phyloP scores from a whole-genome alignment of 2,797 vertebrate genomes.

The Channallabes apus region DNA sequence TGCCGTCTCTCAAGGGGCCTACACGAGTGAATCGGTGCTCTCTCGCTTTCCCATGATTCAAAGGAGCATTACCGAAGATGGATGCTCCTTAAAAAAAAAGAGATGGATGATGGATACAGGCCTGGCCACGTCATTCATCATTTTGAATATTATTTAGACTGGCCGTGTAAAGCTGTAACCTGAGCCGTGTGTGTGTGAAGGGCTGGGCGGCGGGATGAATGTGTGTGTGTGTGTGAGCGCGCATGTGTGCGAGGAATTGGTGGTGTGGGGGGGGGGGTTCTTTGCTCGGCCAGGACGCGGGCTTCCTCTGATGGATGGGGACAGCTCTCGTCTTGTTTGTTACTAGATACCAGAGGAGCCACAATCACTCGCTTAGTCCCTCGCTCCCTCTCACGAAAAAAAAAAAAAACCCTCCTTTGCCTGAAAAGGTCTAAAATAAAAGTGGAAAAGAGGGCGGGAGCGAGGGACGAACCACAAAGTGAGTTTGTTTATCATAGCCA shows the following conservation, averaged over 20 bases:
- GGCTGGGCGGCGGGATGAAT: slow-evolving; percentile 49
- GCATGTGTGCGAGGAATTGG: slow-evolving; percentile 3
- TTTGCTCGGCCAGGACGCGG: slow-evolving; percentile 70
- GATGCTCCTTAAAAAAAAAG: slow-evolving; percentile 85
- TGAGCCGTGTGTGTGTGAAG: slow-evolving; percentile 69
- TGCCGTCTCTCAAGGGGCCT: slow-evolving; percentile 69
- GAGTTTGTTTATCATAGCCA: slow-evolving; percentile 53
- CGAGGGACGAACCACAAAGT: slow-evolving; percentile 42
- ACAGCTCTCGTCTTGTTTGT: slow-evolving; percentile 80
- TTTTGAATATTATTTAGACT: slow-evolving; percentile 99
- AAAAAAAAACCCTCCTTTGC: slow-evolving; percentile 53
- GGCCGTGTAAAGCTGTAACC: slow-evolving; percentile 97
- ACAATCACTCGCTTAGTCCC: slow-evolving; percentile 59
- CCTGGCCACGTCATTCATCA: slow-evolving; percentile 96
- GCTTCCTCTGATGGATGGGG: slow-evolving; percentile 77
- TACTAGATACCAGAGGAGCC: slow-evolving; percentile 72
- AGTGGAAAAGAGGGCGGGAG: slow-evolving; percentile 23
- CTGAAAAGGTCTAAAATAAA: slow-evolving; percentile 45
- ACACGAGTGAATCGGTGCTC: slow-evolving; percentile 82
- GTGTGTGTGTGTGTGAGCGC: slow-evolving; percentile 65
- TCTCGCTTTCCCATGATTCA: slow-evolving; percentile 84
- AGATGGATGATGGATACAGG: slow-evolving; percentile 94
- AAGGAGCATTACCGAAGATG: slow-evolving; percentile 86
- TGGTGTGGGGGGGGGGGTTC: slow-evolving; percentile 54
- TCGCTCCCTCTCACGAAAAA: slow-evolving; percentile 49